Evolutionary conservation across 1,140 invertebrate species (phyloP).

Genomic region (Pantala flavescens): DNA sequence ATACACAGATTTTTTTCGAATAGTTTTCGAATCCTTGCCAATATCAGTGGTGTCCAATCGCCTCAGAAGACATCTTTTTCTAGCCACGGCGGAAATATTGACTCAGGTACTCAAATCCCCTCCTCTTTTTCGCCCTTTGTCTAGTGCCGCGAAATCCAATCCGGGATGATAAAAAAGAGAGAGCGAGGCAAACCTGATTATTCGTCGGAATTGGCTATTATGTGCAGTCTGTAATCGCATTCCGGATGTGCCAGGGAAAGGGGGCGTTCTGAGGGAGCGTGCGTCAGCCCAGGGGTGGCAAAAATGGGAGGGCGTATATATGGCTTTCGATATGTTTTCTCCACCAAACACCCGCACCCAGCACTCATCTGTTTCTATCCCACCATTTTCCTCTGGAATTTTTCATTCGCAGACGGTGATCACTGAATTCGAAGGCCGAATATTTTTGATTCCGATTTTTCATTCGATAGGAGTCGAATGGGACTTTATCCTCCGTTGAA

Average conservation of each 20-base stretch:
- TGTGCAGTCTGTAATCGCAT: slow-evolving; percentile 8
- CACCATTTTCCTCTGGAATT: background rate
- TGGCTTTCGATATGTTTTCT: background rate
- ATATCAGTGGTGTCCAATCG: no score
- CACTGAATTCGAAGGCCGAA: no score
- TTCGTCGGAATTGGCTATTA: slow-evolving; percentile 5
- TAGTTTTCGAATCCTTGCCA: no score
- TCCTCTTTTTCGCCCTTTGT: background rate
- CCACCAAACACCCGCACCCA: background rate
- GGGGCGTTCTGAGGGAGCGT: background rate
- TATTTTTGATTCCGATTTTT: no score
- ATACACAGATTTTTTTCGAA: no score
- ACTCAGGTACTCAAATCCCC: background rate
- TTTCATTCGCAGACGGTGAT: no score
- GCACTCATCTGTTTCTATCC: background rate
- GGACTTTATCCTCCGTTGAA: no score
- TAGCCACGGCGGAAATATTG: no score
- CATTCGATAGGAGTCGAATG: no score
- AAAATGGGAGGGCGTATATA: background rate
- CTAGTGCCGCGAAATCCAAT: background rate
- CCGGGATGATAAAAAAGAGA: background rate
- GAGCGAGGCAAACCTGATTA: background rate
- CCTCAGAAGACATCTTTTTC: no score
- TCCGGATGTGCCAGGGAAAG: background rate
- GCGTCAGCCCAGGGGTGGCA: background rate